These are phyloP conservation scores for Aphelenchoides avenae DNA, from an alignment of 1,140 invertebrate genomes.

Conservation along the genomic window DNA sequence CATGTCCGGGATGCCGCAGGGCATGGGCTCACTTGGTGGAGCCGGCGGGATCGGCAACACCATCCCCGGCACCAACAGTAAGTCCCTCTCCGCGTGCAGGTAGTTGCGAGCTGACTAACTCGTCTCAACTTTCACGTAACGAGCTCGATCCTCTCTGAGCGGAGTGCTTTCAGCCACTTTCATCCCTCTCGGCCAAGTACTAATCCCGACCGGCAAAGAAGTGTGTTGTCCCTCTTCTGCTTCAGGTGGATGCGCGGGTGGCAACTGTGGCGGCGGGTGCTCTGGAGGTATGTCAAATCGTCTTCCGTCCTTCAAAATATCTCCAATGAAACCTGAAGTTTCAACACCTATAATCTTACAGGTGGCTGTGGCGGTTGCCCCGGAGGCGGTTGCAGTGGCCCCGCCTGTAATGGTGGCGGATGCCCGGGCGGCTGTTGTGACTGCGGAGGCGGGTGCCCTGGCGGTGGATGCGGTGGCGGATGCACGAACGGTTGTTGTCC, in stretches of 20 bases:
- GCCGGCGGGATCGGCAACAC: too few relatives aligned
- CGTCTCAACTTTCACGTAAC: too few relatives aligned
- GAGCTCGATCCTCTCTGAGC: slow-evolving; percentile 3
- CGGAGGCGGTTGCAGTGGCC: background rate
- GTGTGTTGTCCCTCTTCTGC: too few relatives aligned
- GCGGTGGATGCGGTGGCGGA: slow-evolving; percentile 1
- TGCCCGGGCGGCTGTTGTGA: background rate
- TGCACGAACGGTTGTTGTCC: too few relatives aligned
- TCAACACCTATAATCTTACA: background rate
- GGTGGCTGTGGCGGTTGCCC: slow-evolving; percentile 3
- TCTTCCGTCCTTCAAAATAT: too few relatives aligned
- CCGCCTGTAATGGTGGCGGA: background rate
- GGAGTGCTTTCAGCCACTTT: slow-evolving; percentile 22
- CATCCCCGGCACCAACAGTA: too few relatives aligned
- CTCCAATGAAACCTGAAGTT: slow-evolving; percentile 1
- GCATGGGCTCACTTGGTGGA: too few relatives aligned
- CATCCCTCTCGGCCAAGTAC: slow-evolving; percentile 30
- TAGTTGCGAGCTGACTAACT: too few relatives aligned
- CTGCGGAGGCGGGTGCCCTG: background rate
- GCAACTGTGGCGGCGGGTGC: too few relatives aligned
- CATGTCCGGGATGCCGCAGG: too few relatives aligned
- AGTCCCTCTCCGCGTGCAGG: too few relatives aligned
- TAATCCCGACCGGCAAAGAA: slow-evolving; percentile 34
- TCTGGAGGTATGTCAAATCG: too few relatives aligned
- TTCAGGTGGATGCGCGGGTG: background rate